Conservation (phyloP, 2,113 vertebrate species). For the Microtus ochrogaster region DNA sequence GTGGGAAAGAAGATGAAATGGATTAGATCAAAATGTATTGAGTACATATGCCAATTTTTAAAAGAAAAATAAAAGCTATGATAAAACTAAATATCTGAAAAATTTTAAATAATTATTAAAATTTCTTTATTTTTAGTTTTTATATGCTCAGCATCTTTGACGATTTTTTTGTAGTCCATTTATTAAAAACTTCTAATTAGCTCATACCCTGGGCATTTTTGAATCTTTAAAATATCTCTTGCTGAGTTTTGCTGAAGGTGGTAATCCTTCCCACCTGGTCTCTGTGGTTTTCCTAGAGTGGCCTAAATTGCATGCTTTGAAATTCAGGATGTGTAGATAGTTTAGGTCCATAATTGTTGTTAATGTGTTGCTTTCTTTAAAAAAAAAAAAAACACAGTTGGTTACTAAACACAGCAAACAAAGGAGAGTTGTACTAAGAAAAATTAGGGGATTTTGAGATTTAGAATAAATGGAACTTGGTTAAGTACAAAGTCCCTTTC, state of each 20-base stretch:
- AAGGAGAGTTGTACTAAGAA: constrained; percentile 41
- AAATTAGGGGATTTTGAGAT: constrained; percentile 44
- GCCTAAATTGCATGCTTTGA: constrained; percentile 53
- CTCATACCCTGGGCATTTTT: constrained; percentile 26
- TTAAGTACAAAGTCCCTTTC: constrained; percentile 39
- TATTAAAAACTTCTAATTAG: constrained; percentile 51
- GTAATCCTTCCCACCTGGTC: constrained; percentile 49
- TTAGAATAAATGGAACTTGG: constrained; percentile 53
- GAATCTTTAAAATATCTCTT: constrained; percentile 6
- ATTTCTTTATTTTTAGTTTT: not conserved
- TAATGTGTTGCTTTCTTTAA: constrained; percentile 61
- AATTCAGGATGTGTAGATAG: constrained; percentile 47
- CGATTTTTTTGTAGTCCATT: constrained; percentile 9
- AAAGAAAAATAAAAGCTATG: not conserved
- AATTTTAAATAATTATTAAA: not conserved
- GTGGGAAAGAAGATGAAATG: not conserved
- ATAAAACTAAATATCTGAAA: not conserved
- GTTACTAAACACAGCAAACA: constrained; percentile 46
- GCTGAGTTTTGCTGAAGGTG: constrained; percentile 55
- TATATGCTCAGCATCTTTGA: not conserved
- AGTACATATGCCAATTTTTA: not conserved
- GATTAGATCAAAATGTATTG: no score
- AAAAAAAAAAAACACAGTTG: constrained; percentile 59
- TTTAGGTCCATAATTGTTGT: constrained; percentile 60
- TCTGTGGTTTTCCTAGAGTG: constrained; percentile 34